phyloP scores from a whole-genome alignment of 2,888 invertebrate genomes.

The Sipha maydis region DNA sequence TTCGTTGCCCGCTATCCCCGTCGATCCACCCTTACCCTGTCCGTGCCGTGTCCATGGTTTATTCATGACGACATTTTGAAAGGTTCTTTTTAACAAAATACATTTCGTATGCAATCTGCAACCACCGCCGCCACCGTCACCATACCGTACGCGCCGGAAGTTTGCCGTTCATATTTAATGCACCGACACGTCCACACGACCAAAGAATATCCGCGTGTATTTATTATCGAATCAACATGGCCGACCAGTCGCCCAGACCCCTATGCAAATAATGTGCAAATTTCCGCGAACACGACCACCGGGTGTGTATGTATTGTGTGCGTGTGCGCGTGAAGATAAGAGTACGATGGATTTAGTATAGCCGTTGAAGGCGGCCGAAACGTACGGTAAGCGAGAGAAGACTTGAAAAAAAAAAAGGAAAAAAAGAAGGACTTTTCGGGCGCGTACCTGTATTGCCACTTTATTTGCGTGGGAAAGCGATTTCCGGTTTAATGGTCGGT shows the following conservation, averaged over 20 bases:
- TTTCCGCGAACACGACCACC: constrained; percentile 18
- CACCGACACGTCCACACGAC: constrained; percentile 57
- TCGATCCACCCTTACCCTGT: background rate
- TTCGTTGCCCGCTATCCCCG: background rate
- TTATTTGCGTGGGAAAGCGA: constrained; percentile 55
- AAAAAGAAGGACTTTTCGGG: background rate
- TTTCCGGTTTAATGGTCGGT: constrained; percentile 50
- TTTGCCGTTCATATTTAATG: constrained; percentile 61
- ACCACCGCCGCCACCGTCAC: constrained; percentile 2
- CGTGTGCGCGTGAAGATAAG: background rate
- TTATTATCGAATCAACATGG: constrained; percentile 59
- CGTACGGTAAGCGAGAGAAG: background rate
- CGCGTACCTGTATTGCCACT: background rate
- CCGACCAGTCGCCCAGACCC: constrained; percentile 25
- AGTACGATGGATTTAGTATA: background rate
- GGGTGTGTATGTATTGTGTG: background rate
- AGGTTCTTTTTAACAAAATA: constrained; percentile 59
- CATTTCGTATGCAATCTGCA: constrained; percentile 57
- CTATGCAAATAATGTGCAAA: constrained; percentile 52
- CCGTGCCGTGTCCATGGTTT: constrained; percentile 39
- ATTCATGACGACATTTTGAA: constrained; percentile 60
- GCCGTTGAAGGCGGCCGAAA: background rate
- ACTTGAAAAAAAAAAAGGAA: background rate
- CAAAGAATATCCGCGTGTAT: constrained; percentile 55
- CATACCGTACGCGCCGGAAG: constrained; percentile 22